Conservation (phyloP, 1,140 invertebrate genomes). For the Calliopsis andreniformis region DNA sequence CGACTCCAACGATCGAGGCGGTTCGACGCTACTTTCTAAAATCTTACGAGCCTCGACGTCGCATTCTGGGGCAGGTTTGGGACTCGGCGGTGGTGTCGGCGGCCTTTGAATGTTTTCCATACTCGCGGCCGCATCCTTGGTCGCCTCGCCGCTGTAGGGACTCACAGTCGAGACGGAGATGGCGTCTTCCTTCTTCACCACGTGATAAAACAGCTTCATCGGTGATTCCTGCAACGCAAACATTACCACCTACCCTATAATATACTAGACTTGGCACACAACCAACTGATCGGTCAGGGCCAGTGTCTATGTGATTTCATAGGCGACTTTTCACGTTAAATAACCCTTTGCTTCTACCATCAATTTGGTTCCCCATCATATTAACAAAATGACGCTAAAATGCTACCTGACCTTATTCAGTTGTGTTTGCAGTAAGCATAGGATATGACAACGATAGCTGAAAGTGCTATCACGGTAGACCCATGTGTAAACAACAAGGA, state of each 20-base stretch:
- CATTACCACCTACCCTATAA: constrained; percentile 32
- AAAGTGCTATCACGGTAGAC: too few relatives aligned
- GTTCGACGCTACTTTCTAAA: constrained; percentile 12
- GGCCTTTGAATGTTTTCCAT: constrained; percentile 77
- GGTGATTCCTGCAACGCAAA: constrained; percentile 72
- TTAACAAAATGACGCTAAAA: too few relatives aligned
- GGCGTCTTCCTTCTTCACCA: constrained; percentile 62
- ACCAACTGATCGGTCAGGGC: too few relatives aligned
- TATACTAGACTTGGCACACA: constrained; percentile 25
- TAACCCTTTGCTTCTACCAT: too few relatives aligned
- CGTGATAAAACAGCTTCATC: constrained; percentile 74
- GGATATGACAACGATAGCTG: too few relatives aligned
- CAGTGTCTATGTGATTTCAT: too few relatives aligned
- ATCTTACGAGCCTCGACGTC: constrained; percentile 41
- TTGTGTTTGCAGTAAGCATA: too few relatives aligned
- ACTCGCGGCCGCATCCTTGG: constrained; percentile 42
- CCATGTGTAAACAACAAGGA: too few relatives aligned
- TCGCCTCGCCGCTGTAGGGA: constrained; percentile 17
- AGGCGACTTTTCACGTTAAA: too few relatives aligned
- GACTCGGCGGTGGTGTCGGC: constrained; percentile 76
- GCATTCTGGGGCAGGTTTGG: constrained; percentile 65
- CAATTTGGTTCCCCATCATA: too few relatives aligned
- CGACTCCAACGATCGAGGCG: constrained; percentile 37
- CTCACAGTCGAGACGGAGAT: constrained; percentile 17
- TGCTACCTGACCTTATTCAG: too few relatives aligned